Percentiles rank a stretch among this genome's conserved stretches.
phyloP scores from a whole-genome alignment of 1,140 invertebrate genomes.

The Trichomalopsis sarcophagae region DNA sequence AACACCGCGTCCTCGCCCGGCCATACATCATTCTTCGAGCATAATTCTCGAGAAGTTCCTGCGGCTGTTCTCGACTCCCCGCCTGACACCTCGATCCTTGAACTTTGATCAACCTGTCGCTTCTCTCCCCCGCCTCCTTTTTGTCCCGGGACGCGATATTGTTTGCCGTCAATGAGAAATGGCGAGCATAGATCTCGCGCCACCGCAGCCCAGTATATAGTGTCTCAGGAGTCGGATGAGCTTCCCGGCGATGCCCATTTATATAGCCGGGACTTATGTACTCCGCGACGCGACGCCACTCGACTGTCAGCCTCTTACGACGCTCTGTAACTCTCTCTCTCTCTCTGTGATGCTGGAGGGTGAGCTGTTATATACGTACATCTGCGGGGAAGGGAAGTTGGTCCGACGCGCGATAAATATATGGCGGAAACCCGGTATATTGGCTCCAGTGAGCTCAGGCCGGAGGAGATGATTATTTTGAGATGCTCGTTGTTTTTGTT shows the following conservation, averaged over 20 bases:
- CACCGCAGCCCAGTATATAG: neutral
- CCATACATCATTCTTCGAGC: conserved; percentile 33
- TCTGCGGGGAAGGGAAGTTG: neutral
- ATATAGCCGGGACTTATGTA: conserved; percentile 51
- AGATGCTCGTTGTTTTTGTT: no score
- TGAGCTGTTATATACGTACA: neutral
- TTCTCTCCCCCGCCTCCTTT: conserved; percentile 24
- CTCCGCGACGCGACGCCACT: neutral
- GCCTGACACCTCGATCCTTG: conserved; percentile 31
- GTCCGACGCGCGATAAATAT: no score
- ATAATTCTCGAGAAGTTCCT: neutral
- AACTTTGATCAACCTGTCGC: conserved; percentile 67
- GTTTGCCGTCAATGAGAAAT: conserved; percentile 68
- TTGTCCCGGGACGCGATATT: conserved; percentile 55
- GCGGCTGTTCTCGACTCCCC: neutral
- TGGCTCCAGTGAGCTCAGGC: no score
- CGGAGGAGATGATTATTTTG: no score
- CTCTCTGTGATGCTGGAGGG: neutral
- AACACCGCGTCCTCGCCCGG: neutral
- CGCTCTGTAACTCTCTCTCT: neutral
- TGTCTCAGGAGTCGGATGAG: conserved; percentile 16
- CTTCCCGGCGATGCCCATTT: conserved; percentile 60
- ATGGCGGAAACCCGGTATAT: no score
- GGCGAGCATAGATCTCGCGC: conserved; percentile 66
- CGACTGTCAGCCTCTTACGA: conserved; percentile 3